Conservation (phyloP, 2,113 vertebrate genomes). For the Xenopus borealis region DNA sequence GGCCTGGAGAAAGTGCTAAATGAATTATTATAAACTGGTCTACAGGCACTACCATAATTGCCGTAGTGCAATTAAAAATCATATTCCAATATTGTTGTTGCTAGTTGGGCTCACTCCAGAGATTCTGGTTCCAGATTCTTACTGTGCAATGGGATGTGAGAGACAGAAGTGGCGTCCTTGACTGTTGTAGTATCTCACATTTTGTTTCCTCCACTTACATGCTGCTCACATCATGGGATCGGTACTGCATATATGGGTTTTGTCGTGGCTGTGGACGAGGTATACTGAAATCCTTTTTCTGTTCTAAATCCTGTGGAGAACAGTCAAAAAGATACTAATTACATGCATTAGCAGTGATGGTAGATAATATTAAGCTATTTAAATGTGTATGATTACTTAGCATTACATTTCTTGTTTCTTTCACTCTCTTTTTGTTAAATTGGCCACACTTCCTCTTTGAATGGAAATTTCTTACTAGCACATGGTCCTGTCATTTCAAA, state of each 20-base stretch:
- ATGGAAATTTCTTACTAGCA: no score
- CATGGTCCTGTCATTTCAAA: no score
- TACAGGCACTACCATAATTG: no score
- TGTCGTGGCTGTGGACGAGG: constrained; percentile 55
- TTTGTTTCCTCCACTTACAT: neutral
- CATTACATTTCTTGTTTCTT: no score
- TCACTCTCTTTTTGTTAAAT: no score
- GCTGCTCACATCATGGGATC: constrained; percentile 16
- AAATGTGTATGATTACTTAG: no score
- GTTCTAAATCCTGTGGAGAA: constrained; percentile 43
- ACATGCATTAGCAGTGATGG: no score
- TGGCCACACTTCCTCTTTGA: no score
- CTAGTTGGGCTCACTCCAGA: neutral
- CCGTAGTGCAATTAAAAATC: neutral
- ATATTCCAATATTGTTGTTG: neutral
- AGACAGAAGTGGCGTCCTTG: neutral
- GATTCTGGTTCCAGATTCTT: neutral
- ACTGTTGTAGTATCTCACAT: neutral
- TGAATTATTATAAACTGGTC: neutral
- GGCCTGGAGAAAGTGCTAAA: neutral
- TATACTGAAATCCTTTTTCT: constrained; percentile 58
- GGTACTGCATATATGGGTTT: constrained; percentile 53
- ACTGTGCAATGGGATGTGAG: neutral
- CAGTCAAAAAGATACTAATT: neutral
- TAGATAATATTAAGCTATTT: no score